phyloP scores from a whole-genome alignment of 1,140 invertebrate species.

The Phthorimaea operculella region DNA sequence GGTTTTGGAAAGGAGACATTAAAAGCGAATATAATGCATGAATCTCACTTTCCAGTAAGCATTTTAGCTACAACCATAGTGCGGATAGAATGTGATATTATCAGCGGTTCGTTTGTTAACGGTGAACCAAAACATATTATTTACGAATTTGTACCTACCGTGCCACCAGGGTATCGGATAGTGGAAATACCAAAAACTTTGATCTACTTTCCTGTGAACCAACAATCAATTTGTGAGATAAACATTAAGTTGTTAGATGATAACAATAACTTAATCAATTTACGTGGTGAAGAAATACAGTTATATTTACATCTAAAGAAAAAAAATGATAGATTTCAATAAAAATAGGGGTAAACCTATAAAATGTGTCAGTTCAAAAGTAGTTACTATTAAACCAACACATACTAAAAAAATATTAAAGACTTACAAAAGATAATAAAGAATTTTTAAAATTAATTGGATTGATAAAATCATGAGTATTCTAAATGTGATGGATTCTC shows the following conservation, averaged over 20 bases:
- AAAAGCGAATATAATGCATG: conserved; percentile 7
- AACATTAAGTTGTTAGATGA: conserved; percentile 13
- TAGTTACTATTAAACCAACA: not conserved
- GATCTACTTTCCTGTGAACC: conserved; percentile 19
- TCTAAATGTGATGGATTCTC: conserved; percentile 19
- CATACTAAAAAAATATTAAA: not conserved
- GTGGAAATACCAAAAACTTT: conserved; percentile 15
- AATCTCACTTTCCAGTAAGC: conserved; percentile 5
- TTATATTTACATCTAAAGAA: conserved; percentile 17
- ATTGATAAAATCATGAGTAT: conserved; percentile 21
- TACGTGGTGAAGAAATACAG: conserved; percentile 19
- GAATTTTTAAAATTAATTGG: conserved; percentile 17
- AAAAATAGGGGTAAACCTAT: conserved; percentile 1
- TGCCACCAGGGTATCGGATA: conserved; percentile 10
- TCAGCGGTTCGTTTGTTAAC: conserved; percentile 10
- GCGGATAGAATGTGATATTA: conserved; percentile 9
- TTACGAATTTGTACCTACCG: conserved; percentile 12
- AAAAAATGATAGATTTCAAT: conserved; percentile 14
- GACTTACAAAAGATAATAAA: conserved; percentile 21
- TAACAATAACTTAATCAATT: conserved; percentile 16
- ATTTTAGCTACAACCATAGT: conserved; percentile 10
- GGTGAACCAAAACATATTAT: conserved; percentile 9
- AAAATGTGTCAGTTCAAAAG: not conserved
- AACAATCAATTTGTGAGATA: conserved; percentile 11
- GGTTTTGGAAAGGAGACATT: conserved; percentile 7